phyloP scores from a whole-genome alignment of 2,797 vertebrate species.

The Acipenser ruthenus region DNA sequence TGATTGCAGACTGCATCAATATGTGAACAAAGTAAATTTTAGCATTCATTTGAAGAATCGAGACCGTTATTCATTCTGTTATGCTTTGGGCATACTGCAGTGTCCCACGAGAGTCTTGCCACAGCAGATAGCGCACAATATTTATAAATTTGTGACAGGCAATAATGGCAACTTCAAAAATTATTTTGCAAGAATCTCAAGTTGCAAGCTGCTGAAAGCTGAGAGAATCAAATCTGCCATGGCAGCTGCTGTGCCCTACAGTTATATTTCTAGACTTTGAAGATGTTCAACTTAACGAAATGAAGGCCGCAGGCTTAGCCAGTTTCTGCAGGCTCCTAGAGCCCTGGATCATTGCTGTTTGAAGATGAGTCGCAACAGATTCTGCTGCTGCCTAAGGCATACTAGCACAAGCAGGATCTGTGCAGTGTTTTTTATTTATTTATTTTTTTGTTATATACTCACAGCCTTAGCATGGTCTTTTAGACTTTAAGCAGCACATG shows the following conservation, averaged over 20 bases:
- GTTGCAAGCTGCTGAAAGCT: constrained; percentile 66
- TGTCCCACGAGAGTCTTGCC: constrained; percentile 68
- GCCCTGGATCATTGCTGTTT: constrained; percentile 70
- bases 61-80: constrained; percentile 82
- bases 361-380: constrained; percentile 74
- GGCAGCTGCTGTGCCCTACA: constrained; percentile 80
- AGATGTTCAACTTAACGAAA: constrained; percentile 68
- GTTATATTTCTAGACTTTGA: constrained; percentile 80
- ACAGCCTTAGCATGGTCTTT: constrained; percentile 49
- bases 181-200: constrained; percentile 68
- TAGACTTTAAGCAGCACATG: constrained; percentile 60
- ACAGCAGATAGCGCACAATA: constrained; percentile 63
- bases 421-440: constrained; percentile 26
- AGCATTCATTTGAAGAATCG: constrained; percentile 92
- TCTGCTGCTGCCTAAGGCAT: constrained; percentile 69
- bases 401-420: constrained; percentile 57
- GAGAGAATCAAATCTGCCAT: constrained; percentile 73
- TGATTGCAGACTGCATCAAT: constrained; percentile 79
- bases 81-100: constrained; percentile 80
- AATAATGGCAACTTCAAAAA: constrained; percentile 83
- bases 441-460: constrained; percentile 16
- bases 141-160: constrained; percentile 78
- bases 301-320: constrained; percentile 68
- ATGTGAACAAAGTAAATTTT: constrained; percentile 86
- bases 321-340: constrained; percentile 74